phyloP scores from a whole-genome alignment of 2,797 vertebrate species.

The Catharus ustulatus region DNA sequence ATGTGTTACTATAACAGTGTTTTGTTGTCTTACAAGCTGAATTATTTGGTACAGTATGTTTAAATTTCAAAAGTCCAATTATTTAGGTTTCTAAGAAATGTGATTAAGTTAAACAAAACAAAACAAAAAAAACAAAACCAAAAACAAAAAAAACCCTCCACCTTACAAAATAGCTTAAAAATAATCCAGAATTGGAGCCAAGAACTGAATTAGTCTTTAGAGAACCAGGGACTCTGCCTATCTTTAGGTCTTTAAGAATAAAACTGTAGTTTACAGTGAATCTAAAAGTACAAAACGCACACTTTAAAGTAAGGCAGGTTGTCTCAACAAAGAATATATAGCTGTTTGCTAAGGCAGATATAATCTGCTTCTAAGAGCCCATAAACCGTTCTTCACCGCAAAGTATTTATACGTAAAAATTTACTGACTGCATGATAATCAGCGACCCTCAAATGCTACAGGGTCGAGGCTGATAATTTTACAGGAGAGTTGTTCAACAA shows the following conservation, averaged over 20 bases:
- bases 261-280: background rate
- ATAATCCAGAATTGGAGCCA: background rate
- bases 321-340: background rate
- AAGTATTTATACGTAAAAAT: background rate
- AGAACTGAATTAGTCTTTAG: background rate
- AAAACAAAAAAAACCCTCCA: too few relatives aligned
- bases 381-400: background rate
- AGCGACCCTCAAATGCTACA: background rate
- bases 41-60: background rate
- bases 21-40: background rate
- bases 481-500: background rate
- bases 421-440: background rate
- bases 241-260: background rate
- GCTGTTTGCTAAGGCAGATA: background rate
- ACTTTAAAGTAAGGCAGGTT: background rate
- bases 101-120: background rate
- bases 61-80: background rate
- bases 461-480: background rate
- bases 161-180: background rate
- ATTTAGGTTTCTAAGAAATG: background rate
- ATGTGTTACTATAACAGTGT: background rate
- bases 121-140: too few relatives aligned
- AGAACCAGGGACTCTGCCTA: background rate
- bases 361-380: background rate
- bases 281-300: background rate